A percentile compares a stretch with the other conserved stretches of the same genome.
Evolutionary conservation across 2,797 vertebrate species (phyloP).

Genomic region (Spondyliosoma cantharus): DNA sequence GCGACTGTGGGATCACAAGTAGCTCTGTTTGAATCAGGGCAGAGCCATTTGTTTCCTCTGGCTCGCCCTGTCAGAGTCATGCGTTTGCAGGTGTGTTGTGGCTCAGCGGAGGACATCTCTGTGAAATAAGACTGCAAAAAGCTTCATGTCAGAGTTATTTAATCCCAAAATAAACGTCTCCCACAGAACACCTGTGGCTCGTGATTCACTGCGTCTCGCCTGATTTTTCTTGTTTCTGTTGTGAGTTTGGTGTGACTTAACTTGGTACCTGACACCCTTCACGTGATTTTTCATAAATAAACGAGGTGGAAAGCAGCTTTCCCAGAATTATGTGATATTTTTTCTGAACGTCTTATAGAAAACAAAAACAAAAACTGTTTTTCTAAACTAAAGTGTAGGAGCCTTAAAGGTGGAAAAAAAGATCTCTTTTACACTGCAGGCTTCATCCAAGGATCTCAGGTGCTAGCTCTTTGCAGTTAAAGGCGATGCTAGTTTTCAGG

Average conservation of each 20-base stretch:
- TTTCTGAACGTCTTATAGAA: too few species aligned
- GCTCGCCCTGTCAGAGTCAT: neutral
- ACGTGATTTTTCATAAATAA: neutral
- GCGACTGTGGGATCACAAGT: slow-evolving; percentile 41
- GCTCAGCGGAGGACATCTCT: neutral
- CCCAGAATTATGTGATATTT: too few species aligned
- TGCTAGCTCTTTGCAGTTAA: too few species aligned
- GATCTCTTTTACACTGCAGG: too few species aligned
- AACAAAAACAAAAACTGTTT: too few species aligned
- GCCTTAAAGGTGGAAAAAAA: too few species aligned
- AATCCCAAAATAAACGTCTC: slow-evolving; percentile 28
- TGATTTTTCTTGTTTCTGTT: neutral
- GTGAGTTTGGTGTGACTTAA: neutral
- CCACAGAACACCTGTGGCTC: slow-evolving; percentile 38
- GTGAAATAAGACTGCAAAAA: slow-evolving; percentile 20
- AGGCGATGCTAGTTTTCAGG: too few species aligned
- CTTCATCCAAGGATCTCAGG: too few species aligned
- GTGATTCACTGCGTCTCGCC: neutral
- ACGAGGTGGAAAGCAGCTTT: neutral
- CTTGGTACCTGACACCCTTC: neutral
- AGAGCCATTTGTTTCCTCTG: slow-evolving; percentile 49
- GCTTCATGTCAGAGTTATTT: slow-evolving; percentile 10
- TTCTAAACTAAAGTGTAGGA: too few species aligned
- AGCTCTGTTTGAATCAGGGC: slow-evolving; percentile 46
- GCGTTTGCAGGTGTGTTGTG: slow-evolving; percentile 50